Percentiles rank a stretch among this genome's conserved stretches.
phyloP scores from a whole-genome alignment of 2,797 vertebrate genomes.

The Bucorvus abyssinicus region DNA sequence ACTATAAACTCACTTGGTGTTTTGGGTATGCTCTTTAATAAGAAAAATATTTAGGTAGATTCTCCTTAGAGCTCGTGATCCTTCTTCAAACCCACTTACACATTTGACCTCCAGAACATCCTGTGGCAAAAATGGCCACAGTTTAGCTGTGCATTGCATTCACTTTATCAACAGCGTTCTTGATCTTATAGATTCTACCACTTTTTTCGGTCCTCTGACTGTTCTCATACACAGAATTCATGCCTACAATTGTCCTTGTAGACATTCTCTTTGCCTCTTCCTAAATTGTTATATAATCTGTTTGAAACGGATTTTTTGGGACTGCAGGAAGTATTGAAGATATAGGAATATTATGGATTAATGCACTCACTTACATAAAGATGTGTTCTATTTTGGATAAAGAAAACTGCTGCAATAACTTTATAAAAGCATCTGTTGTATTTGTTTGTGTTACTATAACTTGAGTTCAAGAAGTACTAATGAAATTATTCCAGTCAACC shows the following conservation, averaged over 20 bases:
- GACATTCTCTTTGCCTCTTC: background rate
- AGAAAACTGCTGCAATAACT: background rate
- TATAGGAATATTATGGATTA: background rate
- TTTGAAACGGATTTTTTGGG: background rate
- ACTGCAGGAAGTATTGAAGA: background rate
- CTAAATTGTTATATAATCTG: background rate
- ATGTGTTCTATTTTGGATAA: background rate
- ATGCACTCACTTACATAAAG: background rate
- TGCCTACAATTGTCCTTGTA: background rate
- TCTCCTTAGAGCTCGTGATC: background rate
- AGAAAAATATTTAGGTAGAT: background rate
- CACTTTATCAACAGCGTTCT: background rate
- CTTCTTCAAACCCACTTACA: background rate
- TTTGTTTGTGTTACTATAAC: background rate
- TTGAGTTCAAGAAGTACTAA: constrained; percentile 7
- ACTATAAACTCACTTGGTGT: background rate
- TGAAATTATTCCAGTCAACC: background rate
- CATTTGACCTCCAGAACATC: background rate
- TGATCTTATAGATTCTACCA: background rate
- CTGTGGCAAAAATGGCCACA: background rate
- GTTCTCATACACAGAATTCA: background rate
- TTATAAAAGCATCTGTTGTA: background rate
- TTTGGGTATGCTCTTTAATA: background rate
- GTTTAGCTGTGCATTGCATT: background rate
- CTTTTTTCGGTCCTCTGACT: background rate